These are phyloP conservation scores for Hecatera dysodea DNA, from an alignment of 2,888 invertebrate species.

Conservation along the genomic window DNA sequence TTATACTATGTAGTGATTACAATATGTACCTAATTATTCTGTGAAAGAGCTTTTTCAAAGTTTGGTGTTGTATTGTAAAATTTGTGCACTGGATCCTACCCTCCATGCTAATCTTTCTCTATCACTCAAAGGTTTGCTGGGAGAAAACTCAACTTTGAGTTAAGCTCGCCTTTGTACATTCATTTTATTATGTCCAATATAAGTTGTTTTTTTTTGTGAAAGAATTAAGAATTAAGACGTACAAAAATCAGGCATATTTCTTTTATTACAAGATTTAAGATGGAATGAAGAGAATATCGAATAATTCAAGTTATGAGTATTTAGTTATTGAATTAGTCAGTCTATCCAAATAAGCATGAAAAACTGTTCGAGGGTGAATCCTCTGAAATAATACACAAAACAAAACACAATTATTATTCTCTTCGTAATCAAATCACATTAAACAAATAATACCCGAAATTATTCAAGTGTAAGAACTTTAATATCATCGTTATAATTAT, in stretches of 20 bases:
- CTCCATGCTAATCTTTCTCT: too few relatives aligned
- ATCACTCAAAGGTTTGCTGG: too few relatives aligned
- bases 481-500: conserved; percentile 4
- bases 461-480: conserved; percentile 11
- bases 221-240: too few relatives aligned
- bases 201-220: too few relatives aligned
- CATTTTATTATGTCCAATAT: too few relatives aligned
- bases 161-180: too few relatives aligned
- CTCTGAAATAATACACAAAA: neutral
- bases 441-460: conserved; percentile 5
- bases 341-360: neutral
- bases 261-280: neutral
- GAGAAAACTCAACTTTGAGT: too few relatives aligned
- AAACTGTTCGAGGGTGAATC: neutral
- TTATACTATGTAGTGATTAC: too few relatives aligned
- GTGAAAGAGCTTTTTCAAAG: too few relatives aligned
- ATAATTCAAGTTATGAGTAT: neutral
- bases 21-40: too few relatives aligned
- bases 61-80: too few relatives aligned
- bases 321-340: neutral
- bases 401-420: neutral
- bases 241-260: neutral
- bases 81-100: too few relatives aligned
- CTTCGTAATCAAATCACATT: neutral
- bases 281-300: neutral